Conservation (phyloP, 2,113 vertebrate species). For the Hiodon tergisus region DNA sequence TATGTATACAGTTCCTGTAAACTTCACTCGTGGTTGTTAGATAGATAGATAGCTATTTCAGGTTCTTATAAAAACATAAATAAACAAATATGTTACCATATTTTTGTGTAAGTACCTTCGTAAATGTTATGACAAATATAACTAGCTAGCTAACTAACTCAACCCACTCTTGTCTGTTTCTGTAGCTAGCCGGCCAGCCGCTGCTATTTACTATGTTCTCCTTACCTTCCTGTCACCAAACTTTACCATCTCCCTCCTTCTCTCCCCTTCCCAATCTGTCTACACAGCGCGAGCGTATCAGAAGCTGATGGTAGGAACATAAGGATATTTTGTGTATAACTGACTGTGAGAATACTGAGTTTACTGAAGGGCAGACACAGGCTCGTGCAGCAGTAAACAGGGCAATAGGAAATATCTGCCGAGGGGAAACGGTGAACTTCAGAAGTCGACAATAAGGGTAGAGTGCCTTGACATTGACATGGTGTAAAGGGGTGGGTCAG, state of each 20-base stretch:
- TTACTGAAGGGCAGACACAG: slow-evolving; percentile 43
- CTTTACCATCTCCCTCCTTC: slow-evolving; percentile 19
- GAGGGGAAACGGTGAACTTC: slow-evolving; percentile 14
- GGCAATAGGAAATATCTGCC: neutral
- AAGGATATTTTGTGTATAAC: slow-evolving; percentile 70
- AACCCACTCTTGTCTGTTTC: no score
- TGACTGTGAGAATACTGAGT: slow-evolving; percentile 51
- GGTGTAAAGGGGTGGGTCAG: neutral
- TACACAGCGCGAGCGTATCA: slow-evolving; percentile 60
- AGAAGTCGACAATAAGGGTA: slow-evolving; percentile 15
- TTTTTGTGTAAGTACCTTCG: no score
- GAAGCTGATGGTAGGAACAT: slow-evolving; percentile 62
- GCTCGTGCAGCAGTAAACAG: slow-evolving; percentile 1
- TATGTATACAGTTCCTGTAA: no score
- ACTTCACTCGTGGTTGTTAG: no score
- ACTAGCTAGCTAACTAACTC: no score
- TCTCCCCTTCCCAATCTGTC: neutral
- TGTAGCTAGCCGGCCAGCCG: no score
- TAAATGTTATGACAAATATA: no score
- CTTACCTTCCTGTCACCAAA: slow-evolving; percentile 23
- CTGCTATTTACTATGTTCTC: neutral
- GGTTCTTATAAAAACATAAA: no score
- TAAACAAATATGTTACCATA: no score
- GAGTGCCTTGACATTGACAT: slow-evolving; percentile 15
- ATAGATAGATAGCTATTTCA: no score